Percentiles rank a stretch among this genome's conserved stretches.
Evolutionary conservation across 2,113 vertebrate genomes (phyloP).

Genomic region (Meleagris gallopavo): DNA sequence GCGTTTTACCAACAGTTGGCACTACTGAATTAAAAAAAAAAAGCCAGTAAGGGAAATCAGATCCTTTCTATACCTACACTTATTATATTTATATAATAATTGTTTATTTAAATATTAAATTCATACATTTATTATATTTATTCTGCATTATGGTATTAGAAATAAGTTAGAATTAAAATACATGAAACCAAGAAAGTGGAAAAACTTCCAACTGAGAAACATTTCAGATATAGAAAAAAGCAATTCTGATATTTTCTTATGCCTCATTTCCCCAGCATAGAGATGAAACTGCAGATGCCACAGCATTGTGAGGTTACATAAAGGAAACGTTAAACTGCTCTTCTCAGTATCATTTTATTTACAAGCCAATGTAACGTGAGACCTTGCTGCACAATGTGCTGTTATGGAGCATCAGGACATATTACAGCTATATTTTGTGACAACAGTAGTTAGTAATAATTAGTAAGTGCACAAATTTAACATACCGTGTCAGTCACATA

Average conservation of each 20-base stretch:
- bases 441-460: not conserved
- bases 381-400: not conserved
- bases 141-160: not conserved
- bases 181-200: not conserved
- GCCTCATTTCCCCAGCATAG: not conserved
- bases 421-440: slow-evolving; percentile 1
- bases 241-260: not conserved
- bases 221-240: not conserved
- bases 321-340: not conserved
- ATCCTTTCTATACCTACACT: not conserved
- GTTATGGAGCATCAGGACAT: not conserved
- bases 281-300: not conserved
- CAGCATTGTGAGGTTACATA: not conserved
- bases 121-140: not conserved
- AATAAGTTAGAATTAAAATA: not conserved
- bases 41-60: not conserved
- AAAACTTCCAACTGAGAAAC: not conserved
- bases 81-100: too few species aligned
- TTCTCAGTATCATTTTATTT: slow-evolving; percentile 23
- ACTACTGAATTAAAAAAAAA: not conserved
- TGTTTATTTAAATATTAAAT: too few species aligned
- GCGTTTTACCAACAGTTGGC: not conserved
- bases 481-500: not conserved
- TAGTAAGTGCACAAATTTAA: not conserved
- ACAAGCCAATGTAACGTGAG: not conserved